phyloP scores from a whole-genome alignment of 2,888 invertebrate genomes.

The Perizoma affinitatum region DNA sequence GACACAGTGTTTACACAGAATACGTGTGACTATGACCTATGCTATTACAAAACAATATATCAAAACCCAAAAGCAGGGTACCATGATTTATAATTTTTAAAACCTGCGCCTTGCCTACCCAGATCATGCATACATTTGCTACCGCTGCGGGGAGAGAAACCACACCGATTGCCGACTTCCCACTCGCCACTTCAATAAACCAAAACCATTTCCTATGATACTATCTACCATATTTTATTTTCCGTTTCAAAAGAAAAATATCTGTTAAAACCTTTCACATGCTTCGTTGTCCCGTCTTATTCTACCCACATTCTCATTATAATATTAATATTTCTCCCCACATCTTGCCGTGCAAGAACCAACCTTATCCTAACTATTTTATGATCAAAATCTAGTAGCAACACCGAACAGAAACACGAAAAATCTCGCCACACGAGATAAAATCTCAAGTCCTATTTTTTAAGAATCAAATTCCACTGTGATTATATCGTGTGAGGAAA shows the following conservation, averaged over 20 bases:
- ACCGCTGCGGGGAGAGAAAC: too few species aligned
- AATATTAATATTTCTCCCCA: conserved; percentile 58
- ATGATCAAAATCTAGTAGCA: conserved; percentile 19
- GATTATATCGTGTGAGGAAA: conserved; percentile 34
- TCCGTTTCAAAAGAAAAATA: conserved; percentile 19
- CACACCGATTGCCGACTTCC: too few species aligned
- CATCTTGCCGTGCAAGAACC: conserved; percentile 27
- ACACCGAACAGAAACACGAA: conserved; percentile 10
- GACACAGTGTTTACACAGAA: too few species aligned
- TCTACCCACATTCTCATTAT: conserved; percentile 60
- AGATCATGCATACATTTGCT: too few species aligned
- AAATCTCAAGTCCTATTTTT: conserved; percentile 28
- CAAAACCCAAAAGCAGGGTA: too few species aligned
- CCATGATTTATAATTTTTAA: too few species aligned
- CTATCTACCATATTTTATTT: conserved; percentile 20
- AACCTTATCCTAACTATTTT: conserved; percentile 22
- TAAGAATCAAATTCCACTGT: conserved; percentile 45
- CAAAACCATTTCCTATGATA: background rate
- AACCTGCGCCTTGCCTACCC: too few species aligned
- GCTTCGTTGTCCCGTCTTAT: conserved; percentile 52
- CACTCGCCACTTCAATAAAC: too few species aligned
- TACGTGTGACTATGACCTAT: too few species aligned
- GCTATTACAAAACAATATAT: too few species aligned
- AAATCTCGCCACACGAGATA: conserved; percentile 33
- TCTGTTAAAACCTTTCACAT: conserved; percentile 54